Conservation (phyloP, 2,888 invertebrate species). For the Nomada fucata region DNA sequence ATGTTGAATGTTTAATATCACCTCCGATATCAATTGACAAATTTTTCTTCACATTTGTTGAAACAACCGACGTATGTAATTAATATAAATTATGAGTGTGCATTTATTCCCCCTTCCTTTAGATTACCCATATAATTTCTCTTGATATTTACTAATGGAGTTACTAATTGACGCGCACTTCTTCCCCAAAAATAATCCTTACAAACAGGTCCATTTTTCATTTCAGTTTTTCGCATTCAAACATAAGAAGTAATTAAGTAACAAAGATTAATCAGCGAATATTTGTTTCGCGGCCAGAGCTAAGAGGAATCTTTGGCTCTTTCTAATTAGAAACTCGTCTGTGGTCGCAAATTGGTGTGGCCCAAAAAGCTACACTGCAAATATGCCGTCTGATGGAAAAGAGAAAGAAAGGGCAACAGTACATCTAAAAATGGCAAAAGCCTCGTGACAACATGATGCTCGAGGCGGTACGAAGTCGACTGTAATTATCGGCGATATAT, state of each 20-base stretch:
- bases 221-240: not conserved
- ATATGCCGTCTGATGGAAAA: constrained; percentile 35
- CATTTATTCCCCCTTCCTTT: not conserved
- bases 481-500: constrained; percentile 51
- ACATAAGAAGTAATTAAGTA: constrained; percentile 4
- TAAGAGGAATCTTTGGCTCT: constrained; percentile 8
- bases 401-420: constrained; percentile 26
- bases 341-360: constrained; percentile 25
- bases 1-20: not conserved
- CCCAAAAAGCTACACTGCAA: constrained; percentile 13
- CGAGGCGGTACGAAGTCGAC: constrained; percentile 41
- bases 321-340: constrained; percentile 38
- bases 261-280: constrained; percentile 19
- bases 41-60: not conserved
- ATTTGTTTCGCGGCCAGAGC: constrained; percentile 1
- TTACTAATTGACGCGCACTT: not conserved
- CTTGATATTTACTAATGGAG: too few species aligned
- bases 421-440: not conserved
- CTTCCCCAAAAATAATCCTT: not conserved
- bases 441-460: constrained; percentile 41
- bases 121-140: not conserved
- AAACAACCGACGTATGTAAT: not conserved
- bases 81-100: not conserved
- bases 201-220: not conserved
- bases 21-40: too few species aligned